Conservation (phyloP, 2,113 vertebrate genomes). For the Notechis scutatus region DNA sequence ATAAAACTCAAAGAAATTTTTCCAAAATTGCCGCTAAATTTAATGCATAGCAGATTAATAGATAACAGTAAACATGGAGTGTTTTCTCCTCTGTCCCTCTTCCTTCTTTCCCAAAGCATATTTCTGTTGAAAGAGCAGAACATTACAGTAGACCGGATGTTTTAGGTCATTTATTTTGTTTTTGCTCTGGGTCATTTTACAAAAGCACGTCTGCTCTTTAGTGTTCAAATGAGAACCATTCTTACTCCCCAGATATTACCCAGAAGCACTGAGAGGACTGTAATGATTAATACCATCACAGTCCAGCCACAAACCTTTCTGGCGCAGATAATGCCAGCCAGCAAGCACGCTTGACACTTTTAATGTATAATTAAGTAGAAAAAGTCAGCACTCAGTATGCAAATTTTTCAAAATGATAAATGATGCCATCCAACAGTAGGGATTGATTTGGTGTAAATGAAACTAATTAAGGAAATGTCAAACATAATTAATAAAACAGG, state of each 20-base stretch:
- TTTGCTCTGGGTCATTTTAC: constrained; percentile 87
- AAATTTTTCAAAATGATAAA: constrained; percentile 99
- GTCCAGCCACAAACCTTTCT: constrained; percentile 99
- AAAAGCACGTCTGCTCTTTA: constrained; percentile 79
- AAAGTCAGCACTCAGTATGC: constrained; percentile 99
- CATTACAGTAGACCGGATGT: constrained; percentile 70
- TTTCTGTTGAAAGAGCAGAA: constrained; percentile 54
- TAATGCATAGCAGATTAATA: constrained; percentile 55
- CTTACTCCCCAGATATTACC: constrained; percentile 86
- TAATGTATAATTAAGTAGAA: constrained; percentile 99
- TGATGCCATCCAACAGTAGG: constrained; percentile 99
- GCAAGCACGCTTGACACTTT: constrained; percentile 99
- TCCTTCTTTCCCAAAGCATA: constrained; percentile 45
- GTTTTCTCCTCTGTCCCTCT: background rate
- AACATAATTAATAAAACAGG: constrained; percentile 99
- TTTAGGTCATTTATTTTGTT: constrained; percentile 92
- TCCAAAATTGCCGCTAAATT: constrained; percentile 30
- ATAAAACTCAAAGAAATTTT: constrained; percentile 27
- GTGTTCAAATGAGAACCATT: constrained; percentile 84
- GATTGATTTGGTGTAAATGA: constrained; percentile 99
- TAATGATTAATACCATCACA: constrained; percentile 98
- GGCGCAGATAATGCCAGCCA: constrained; percentile 99
- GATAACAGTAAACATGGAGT: constrained; percentile 56
- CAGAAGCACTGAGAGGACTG: constrained; percentile 85
- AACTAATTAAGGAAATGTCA: constrained; percentile 99